Percentiles rank a stretch among this genome's conserved stretches.
phyloP scores from a whole-genome alignment of 2,888 invertebrate species.

The Spisula subtruncata region DNA sequence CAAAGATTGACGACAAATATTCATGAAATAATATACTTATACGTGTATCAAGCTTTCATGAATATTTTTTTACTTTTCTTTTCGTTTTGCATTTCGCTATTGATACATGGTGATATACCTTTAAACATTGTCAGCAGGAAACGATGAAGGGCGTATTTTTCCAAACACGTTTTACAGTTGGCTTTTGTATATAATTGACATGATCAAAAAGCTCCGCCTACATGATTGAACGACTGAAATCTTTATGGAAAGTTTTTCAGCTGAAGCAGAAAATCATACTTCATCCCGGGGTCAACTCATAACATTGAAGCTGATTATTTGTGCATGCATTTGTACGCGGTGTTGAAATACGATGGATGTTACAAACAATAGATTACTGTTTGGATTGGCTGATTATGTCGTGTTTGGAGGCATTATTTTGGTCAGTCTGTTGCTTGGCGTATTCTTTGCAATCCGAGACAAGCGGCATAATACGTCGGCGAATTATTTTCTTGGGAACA shows the following conservation, averaged over 20 bases:
- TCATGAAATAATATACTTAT: too few species aligned
- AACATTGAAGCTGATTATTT: too few species aligned
- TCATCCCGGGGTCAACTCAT: not conserved
- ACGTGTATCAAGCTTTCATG: too few species aligned
- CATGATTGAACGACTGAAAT: not conserved
- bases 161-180: too few species aligned
- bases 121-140: too few species aligned
- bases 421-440: conserved; percentile 34
- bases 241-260: too few species aligned
- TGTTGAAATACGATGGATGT: not conserved
- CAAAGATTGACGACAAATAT: too few species aligned
- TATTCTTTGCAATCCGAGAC: conserved; percentile 39
- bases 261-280: too few species aligned
- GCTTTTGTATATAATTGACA: not conserved
- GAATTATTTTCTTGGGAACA: conserved; percentile 58
- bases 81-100: too few species aligned
- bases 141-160: too few species aligned
- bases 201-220: not conserved
- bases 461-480: conserved; percentile 46
- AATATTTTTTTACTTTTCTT: too few species aligned
- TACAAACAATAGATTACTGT: not conserved
- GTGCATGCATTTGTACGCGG: not conserved
- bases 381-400: conserved; percentile 14
- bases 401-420: conserved; percentile 33
- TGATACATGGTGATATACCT: too few species aligned